Evolutionary conservation across 1,140 invertebrate genomes (phyloP).

Genomic region (Plutomurus gul): DNA sequence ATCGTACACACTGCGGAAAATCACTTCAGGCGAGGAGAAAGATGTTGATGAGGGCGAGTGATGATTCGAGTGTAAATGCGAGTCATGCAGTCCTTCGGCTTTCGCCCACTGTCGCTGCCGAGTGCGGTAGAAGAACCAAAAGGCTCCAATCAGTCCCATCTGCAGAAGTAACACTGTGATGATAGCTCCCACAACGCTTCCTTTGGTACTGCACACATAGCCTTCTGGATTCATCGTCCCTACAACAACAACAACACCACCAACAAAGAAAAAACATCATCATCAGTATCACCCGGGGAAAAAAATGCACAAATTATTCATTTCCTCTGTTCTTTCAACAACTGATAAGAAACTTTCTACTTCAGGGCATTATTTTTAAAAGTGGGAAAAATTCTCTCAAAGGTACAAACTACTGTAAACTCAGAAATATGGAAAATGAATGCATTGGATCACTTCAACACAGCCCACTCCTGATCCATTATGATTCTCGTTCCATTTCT

Average conservation of each 20-base stretch:
- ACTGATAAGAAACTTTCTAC: no score
- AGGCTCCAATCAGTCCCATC: conserved; percentile 54
- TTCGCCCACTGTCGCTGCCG: conserved; percentile 55
- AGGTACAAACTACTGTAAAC: no score
- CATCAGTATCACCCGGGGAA: not conserved
- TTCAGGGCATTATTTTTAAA: no score
- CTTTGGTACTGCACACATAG: conserved; percentile 55
- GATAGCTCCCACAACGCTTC: conserved; percentile 56
- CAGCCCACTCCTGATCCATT: no score
- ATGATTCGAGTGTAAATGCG: conserved; percentile 22
- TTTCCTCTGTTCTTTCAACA: no score
- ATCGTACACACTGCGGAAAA: conserved; percentile 55
- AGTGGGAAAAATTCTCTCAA: no score
- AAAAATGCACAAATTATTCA: no score
- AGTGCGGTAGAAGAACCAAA: conserved; percentile 56
- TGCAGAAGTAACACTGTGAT: conserved; percentile 56
- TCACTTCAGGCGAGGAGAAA: conserved; percentile 53
- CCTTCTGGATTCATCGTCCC: conserved; percentile 38
- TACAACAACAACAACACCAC: not conserved
- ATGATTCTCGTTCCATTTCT: no score
- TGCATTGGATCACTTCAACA: no score
- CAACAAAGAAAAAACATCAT: not conserved
- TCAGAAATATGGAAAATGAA: no score
- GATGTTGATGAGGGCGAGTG: conserved; percentile 53
- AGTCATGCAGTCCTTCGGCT: conserved; percentile 35